Base-by-base conservation (phyloP, 2,888 invertebrate genomes). In the Cotesia congregata region DNA sequence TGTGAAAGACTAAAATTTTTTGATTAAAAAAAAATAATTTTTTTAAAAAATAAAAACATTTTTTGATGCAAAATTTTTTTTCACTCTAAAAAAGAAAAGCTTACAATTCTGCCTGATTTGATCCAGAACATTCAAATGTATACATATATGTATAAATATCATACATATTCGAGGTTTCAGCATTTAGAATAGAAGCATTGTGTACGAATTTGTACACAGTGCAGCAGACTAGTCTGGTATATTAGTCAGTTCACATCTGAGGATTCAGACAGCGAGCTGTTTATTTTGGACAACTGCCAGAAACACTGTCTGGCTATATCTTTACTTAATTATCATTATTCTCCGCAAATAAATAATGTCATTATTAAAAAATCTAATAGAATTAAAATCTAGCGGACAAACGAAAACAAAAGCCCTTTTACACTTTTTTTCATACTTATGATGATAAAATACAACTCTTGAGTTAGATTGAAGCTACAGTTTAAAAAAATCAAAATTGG, bases 261-360 rank as follows among this genome's bases (percentile, higher is more conserved):
- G 74, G 72, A 73, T 76, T 74, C 73, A 67, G 74, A 75, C 71
- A 78, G 64, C 80, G 78, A 80, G 80, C 69, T 83, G 84, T 85
- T 85, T 83, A 80, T 79, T 73, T 86, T 86, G 85, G 87, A 84
- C n/a, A 72, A 60, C 68, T 41, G 84, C 83, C 86, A 85, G 78
- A 77, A 83, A 50, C 12, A 50, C 50, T 50, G 50, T 50, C 50
- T 50, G 50, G 82, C 82, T 82, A 84, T 68, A 74, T 82, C 84
- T 82, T 84, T 82, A 81, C 85, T 86, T 87, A 86, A 86, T 87
- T 87, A 87, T 84, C 84, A 85, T 85, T 84, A 85, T 85, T 84
- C 83, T 62, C n/a, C 6, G 7, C 62, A 62, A 62, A 62, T 7
- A 62, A 62, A 62, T 15, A 81, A 83, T 81, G 84, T 82, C 78